A percentile compares a stretch with the other conserved stretches of the same genome.
phyloP scores from a whole-genome alignment of 2,113 vertebrate species.

The Hemiprocne comata region DNA sequence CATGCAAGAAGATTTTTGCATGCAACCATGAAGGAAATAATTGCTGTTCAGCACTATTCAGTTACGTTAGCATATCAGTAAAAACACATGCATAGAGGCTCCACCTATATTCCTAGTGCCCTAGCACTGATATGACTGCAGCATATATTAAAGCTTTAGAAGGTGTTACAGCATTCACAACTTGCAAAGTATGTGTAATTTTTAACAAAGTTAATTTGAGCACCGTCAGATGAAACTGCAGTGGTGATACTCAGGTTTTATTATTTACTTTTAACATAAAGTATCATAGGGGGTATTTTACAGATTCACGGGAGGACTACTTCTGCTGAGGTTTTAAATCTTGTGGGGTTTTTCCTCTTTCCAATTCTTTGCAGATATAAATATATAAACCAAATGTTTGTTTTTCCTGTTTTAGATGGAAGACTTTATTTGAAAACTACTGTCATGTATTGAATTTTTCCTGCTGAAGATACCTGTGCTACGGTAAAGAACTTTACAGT shows the following conservation, averaged over 20 bases:
- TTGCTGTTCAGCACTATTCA: conserved; percentile 63
- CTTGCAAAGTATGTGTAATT: not conserved
- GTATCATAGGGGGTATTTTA: not conserved
- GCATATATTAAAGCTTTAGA: conserved; percentile 53
- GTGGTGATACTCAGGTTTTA: not conserved
- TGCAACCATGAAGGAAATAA: conserved; percentile 70
- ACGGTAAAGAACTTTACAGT: conserved; percentile 70
- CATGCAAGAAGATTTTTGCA: conserved; percentile 62
- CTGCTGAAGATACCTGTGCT: conserved; percentile 75
- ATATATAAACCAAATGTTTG: conserved; percentile 66
- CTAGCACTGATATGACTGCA: conserved; percentile 17
- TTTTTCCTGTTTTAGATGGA: conserved; percentile 90
- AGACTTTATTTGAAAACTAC: conserved; percentile 99
- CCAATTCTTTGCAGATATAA: not conserved
- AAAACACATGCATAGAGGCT: conserved; percentile 28
- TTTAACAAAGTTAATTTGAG: conserved; percentile 2
- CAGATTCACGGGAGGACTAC: not conserved
- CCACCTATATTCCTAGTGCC: conserved; percentile 53
- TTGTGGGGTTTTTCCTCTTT: not conserved
- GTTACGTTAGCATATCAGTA: conserved; percentile 70
- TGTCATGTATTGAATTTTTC: conserved; percentile 95
- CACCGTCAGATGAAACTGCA: not conserved
- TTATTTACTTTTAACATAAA: not conserved
- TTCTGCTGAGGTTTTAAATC: not conserved
- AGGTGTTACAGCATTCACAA: not conserved